These are phyloP conservation scores for Lasioglossum vierecki DNA, from an alignment of 2,888 invertebrate genomes.

Conservation along the genomic window DNA sequence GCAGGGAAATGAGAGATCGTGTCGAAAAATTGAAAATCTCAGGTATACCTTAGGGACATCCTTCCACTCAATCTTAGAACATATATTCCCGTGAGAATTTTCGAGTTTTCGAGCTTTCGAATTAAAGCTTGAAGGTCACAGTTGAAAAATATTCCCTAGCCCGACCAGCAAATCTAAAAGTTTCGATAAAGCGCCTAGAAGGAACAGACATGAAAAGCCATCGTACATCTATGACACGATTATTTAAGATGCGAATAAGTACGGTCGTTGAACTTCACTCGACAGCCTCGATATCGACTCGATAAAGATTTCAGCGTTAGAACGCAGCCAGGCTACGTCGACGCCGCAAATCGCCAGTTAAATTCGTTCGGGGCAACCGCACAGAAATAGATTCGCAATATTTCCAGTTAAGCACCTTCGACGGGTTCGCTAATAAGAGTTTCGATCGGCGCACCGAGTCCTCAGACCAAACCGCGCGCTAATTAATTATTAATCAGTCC, in stretches of 20 bases:
- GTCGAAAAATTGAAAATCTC: not conserved
- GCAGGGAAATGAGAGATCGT: not conserved
- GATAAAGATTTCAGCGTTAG: slow-evolving; percentile 4
- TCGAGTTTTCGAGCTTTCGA: not conserved
- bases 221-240: not conserved
- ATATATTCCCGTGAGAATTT: not conserved
- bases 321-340: not conserved
- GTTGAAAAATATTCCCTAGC: not conserved
- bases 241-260: not conserved
- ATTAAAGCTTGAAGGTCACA: not conserved
- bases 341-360: not conserved
- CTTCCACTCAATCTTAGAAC: not conserved
- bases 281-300: not conserved
- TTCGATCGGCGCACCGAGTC: slow-evolving; percentile 23
- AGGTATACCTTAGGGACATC: not conserved
- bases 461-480: not conserved
- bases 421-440: slow-evolving; percentile 43
- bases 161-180: not conserved
- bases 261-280: not conserved
- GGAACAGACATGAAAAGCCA: not conserved
- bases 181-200: not conserved
- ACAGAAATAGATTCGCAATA: slow-evolving; percentile 43
- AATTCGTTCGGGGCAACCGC: not conserved
- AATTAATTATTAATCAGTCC: slow-evolving; percentile 53
- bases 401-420: slow-evolving; percentile 24